Conservation (phyloP, 2,797 vertebrate species). For the Thunnus albacares region DNA sequence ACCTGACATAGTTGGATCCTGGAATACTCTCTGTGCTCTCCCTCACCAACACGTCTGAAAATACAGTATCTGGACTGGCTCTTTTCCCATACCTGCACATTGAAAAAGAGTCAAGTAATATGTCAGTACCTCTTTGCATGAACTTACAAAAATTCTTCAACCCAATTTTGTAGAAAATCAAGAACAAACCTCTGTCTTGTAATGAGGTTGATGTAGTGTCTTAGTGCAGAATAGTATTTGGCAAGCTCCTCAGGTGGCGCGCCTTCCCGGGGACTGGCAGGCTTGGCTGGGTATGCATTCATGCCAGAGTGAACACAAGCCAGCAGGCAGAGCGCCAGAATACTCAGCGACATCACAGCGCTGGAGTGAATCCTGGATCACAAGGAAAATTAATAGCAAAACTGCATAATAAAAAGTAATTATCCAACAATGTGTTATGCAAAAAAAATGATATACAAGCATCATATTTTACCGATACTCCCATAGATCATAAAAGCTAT, state of each 20-base stretch:
- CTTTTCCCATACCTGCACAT: constrained; percentile 93
- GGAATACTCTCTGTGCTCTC: constrained; percentile 92
- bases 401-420: constrained; percentile 17
- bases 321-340: constrained; percentile 89
- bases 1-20: constrained; percentile 87
- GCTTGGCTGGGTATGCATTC: constrained; percentile 93
- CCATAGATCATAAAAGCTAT: constrained; percentile 16
- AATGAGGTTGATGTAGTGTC: constrained; percentile 97
- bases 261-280: constrained; percentile 89
- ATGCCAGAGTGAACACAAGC: constrained; percentile 88
- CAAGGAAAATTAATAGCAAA: constrained; percentile 29
- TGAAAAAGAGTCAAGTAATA: constrained; percentile 23
- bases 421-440: not conserved
- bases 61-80: constrained; percentile 89
- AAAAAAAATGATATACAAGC: constrained; percentile 18
- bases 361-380: constrained; percentile 87
- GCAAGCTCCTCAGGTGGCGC: constrained; percentile 92
- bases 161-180: not conserved
- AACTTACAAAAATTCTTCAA: not conserved
- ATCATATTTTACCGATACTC: constrained; percentile 6
- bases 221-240: constrained; percentile 94
- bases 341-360: constrained; percentile 85
- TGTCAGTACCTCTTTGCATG: not conserved
- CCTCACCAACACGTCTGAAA: constrained; percentile 90
- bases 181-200: constrained; percentile 93